Base-by-base conservation (phyloP, 2,113 vertebrate genomes). In the Ophiodon elongatus region DNA sequence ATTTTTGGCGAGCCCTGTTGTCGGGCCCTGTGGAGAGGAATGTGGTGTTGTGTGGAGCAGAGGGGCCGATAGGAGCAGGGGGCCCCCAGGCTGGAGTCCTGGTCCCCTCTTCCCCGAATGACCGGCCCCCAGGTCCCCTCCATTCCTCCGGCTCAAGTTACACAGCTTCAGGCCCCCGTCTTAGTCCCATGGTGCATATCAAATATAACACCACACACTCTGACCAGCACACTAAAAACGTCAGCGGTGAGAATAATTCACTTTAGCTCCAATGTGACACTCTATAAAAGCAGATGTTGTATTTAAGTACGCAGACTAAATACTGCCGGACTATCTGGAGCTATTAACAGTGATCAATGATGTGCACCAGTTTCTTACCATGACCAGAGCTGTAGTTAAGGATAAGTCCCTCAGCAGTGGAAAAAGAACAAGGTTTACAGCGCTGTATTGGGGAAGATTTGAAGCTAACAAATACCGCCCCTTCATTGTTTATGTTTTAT, bases 131-230 rank as follows among this genome's bases (percentile, higher is more conserved):
- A 71, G 77, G 92, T 89, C 90, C 84, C 87, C 79, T 91, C 69
- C 91, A 90, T 93, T 90, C 89, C 80, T 86, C 23, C 10, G 71
- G 77, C 85, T 95, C 94, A 82, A 52, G 85, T 95, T 95, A 94
- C 94, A 93, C 90, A 54, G 88, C 81, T 85, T 81, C 73, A 76
- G 87, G 60, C 69, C 88, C 86, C 90, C 73, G 65, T 83, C 81
- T 70, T 73, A 41, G 88, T 90, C 90, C 91, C 91, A 86, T 73
- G 90, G 90, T 88, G 82, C 89, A 90, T 92, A 93, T 93, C 92
- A 94, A 90, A 91, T 91, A 73, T 82, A 93, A 83, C 78, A 25
- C 65, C 45, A 52, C 79, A 78, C 75, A 84, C 67, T 83, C 63
- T 11, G 56, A 70, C 23, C 68, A 62, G 78, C 71, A 13, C 84